Base-by-base conservation (phyloP, 2,113 vertebrate species). In the Lagopus muta region DNA sequence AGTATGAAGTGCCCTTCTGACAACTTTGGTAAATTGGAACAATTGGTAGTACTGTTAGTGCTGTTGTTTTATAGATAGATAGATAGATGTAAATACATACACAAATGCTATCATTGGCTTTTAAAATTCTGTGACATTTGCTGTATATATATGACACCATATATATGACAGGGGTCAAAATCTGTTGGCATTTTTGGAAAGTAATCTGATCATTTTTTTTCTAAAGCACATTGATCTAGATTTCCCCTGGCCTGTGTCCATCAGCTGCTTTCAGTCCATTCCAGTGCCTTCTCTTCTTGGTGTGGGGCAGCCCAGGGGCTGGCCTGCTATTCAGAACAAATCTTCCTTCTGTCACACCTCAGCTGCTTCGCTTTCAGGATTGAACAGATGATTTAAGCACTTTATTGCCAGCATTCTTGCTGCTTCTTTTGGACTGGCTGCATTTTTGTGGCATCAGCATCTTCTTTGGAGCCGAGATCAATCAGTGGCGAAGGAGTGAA, bases 71-170 rank as follows among this genome's bases (percentile, higher is more conserved):
- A 8, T 19, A n/a, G 61, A 10, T 3, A 21, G 43, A 7, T n/a
- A n/a, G n/a, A n/a, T 10, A 20, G 9, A 20, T 19, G 17, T 19
- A 47, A 10, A 20, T 5, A 48, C 48, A 50, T 22, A 50, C 12
- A 12, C 47, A 48, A 11, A 48, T 11, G 11, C n/a, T 48, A 0
- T 21, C 24, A 38, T 24, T 45, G 30, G 66, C 69, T 76, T 73
- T 19, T 84, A 58, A 54, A 50, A 69, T 64, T n/a, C 1, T 1
- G 13, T 75, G 45, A 43, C 0, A 0, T 27, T 36, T 86, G 54
- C 2, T 54, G 15, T 40, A 2, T 45, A 10, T 3, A 1, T 40
- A 48, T 28, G 27, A 28, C 20, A 57, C 11, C 30, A 69, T 0
- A 28, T 54, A 27, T 54, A 17, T 0, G 38, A 34, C 73, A 72